Evolutionary conservation across 2,113 vertebrate species (phyloP).

Genomic region (Ellobius talpinus): DNA sequence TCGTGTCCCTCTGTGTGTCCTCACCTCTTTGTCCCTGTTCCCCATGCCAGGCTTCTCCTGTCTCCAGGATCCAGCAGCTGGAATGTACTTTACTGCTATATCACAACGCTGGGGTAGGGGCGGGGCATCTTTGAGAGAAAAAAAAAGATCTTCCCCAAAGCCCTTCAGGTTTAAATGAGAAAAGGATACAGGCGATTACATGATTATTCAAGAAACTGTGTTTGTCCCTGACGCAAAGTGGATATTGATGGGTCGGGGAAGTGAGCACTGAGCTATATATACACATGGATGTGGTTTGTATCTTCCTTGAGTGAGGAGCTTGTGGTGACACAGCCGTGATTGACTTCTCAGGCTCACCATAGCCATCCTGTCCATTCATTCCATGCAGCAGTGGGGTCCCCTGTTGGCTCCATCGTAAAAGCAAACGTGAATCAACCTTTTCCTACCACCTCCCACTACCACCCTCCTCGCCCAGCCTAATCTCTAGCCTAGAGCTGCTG

Average conservation of each 20-base stretch:
- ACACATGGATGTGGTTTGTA: neutral
- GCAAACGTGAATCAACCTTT: neutral
- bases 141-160: neutral
- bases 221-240: neutral
- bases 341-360: neutral
- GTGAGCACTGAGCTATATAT: rapidly evolving
- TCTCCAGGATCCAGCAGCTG: neutral
- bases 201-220: neutral
- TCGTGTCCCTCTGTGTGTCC: neutral
- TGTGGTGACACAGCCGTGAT: neutral
- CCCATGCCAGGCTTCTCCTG: neutral
- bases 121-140: neutral
- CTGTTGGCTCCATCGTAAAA: neutral
- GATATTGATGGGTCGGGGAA: neutral
- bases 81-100: neutral
- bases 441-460: neutral
- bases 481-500: neutral
- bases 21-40: neutral
- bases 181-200: neutral
- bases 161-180: neutral
- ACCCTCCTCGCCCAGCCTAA: neutral
- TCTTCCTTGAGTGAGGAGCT: neutral
- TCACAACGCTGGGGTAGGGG: neutral
- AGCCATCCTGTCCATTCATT: neutral
- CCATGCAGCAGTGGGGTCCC: neutral